phyloP scores from a whole-genome alignment of 2,113 vertebrate genomes.

The Passer montanus region DNA sequence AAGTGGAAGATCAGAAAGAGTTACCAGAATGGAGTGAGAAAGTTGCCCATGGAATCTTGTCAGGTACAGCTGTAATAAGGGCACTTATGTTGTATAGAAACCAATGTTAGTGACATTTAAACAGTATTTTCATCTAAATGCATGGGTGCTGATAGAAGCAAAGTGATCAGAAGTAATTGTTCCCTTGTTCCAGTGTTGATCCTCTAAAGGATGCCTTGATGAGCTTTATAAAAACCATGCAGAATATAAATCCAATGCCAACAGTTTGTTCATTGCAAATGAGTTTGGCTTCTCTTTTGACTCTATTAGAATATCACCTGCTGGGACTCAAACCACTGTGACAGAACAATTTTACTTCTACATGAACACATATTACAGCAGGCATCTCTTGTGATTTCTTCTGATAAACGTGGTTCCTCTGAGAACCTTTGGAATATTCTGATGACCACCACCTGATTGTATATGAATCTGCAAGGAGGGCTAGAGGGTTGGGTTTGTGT shows the following conservation, averaged over 20 bases:
- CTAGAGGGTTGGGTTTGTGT: not conserved
- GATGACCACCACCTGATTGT: not conserved
- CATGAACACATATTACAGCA: not conserved
- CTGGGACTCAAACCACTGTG: not conserved
- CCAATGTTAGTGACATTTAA: not conserved
- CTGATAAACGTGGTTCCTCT: not conserved
- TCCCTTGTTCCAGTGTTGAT: not conserved
- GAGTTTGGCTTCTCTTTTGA: not conserved
- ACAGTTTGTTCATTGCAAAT: not conserved
- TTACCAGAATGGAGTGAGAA: constrained; percentile 97
- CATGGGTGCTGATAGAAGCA: not conserved
- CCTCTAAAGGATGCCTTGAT: not conserved
- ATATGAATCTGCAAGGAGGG: not conserved
- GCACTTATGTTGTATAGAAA: not conserved
- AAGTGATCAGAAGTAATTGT: not conserved
- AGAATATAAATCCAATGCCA: not conserved
- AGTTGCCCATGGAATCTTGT: constrained; percentile 91
- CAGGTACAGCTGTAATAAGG: constrained; percentile 76
- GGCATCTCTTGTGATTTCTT: not conserved
- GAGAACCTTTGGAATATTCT: not conserved
- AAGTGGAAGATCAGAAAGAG: constrained; percentile 70
- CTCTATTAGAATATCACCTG: not conserved
- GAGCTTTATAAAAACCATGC: not conserved
- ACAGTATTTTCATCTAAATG: not conserved
- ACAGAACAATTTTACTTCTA: not conserved